These are phyloP conservation scores for Euclidia mi DNA, from an alignment of 2,888 invertebrate species.

Conservation along the genomic window DNA sequence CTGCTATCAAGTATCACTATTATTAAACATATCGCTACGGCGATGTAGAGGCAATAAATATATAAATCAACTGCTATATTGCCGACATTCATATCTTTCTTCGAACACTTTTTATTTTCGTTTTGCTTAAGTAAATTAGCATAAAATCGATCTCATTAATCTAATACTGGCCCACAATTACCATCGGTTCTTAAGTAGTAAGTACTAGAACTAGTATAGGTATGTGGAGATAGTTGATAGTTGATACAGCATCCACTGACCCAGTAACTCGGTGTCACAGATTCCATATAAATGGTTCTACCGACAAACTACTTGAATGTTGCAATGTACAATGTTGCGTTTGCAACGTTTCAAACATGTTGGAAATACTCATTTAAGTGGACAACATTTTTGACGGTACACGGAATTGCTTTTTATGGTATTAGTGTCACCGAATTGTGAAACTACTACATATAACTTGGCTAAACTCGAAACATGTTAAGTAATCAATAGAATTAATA, in stretches of 20 bases:
- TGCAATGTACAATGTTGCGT: slow-evolving; percentile 26
- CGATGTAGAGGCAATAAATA: too few species aligned
- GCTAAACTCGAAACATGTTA: too few species aligned
- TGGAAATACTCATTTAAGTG: not conserved
- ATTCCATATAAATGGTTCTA: slow-evolving; percentile 28
- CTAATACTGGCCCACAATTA: not conserved
- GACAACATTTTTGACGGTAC: slow-evolving; percentile 1
- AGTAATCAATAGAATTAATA: too few species aligned
- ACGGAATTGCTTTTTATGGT: not conserved
- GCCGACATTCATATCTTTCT: too few species aligned
- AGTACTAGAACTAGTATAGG: slow-evolving; percentile 12
- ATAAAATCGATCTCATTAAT: too few species aligned
- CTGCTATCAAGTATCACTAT: too few species aligned
- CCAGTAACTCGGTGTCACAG: slow-evolving; percentile 28
- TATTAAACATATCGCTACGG: too few species aligned
- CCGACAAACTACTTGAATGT: slow-evolving; percentile 18
- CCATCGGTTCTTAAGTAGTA: not conserved
- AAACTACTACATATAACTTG: too few species aligned
- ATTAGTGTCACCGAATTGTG: not conserved
- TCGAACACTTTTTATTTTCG: too few species aligned
- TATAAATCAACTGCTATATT: too few species aligned
- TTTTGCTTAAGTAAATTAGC: too few species aligned
- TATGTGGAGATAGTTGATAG: slow-evolving; percentile 23
- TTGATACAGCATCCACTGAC: slow-evolving; percentile 33
- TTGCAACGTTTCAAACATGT: slow-evolving; percentile 8